A percentile compares a stretch with the other conserved stretches of the same genome.
These are phyloP conservation scores for Bryconaethiops microstoma DNA, from an alignment of 2,797 vertebrate genomes.

Conservation along the genomic window DNA sequence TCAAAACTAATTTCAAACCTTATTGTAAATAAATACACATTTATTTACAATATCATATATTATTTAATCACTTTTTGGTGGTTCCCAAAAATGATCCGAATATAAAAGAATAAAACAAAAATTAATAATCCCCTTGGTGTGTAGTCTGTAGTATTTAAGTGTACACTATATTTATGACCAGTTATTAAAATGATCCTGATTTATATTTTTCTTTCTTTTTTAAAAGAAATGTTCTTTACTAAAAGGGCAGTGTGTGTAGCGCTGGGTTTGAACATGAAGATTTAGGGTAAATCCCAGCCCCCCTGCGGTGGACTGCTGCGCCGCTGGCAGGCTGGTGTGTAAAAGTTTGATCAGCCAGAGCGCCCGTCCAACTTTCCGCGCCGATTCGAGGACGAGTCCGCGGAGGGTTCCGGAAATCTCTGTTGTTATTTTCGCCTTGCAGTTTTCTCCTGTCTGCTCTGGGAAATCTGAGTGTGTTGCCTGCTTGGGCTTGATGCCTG, in stretches of 20 bases:
- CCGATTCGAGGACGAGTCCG: constrained; percentile 48
- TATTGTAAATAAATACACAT: no score
- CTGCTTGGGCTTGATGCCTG: constrained; percentile 22
- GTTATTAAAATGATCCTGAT: background rate
- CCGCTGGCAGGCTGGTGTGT: constrained; percentile 5
- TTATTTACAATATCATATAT: no score
- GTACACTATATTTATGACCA: background rate
- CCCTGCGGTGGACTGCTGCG: constrained; percentile 28
- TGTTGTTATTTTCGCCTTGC: constrained; percentile 37
- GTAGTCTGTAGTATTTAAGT: background rate
- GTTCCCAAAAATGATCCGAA: no score
- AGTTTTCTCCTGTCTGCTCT: constrained; percentile 5
- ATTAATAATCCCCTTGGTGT: no score
- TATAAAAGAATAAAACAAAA: no score
- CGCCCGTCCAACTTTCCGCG: constrained; percentile 45
- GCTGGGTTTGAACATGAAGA: constrained; percentile 23
- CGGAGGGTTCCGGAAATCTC: constrained; percentile 30
- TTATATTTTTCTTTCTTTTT: background rate
- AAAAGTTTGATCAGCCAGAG: constrained; percentile 38
- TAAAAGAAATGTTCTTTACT: background rate
- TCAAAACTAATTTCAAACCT: no score
- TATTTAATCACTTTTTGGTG: no score
- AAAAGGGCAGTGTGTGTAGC: background rate
- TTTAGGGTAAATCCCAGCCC: constrained; percentile 30
- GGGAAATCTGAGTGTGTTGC: constrained; percentile 1